Base-by-base conservation (phyloP, 2,797 vertebrate genomes). In the Manis javanica region DNA sequence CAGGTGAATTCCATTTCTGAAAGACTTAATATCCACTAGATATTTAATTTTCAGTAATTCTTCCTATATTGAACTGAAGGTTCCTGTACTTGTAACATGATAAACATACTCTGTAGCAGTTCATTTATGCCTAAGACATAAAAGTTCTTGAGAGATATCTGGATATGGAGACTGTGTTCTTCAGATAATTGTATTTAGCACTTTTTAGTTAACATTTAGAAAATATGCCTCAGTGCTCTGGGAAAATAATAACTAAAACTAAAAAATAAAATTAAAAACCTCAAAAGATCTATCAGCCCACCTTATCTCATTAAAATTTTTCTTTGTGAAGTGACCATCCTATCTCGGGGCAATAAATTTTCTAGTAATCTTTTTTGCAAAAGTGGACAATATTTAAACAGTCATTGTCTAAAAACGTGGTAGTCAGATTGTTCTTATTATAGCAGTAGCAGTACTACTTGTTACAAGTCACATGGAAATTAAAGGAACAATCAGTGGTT, bases 1-100 rank as follows among this genome's bases (percentile, higher is more conserved):
- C 82, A 98, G 82, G 86, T 97, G 97, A 97, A 95, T 98, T 98
- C 81, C 96, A 55, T 95, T 97, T 97, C 75, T 93, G 94, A 71
- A 74, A 95, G 64, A 95, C 64, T 72, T 66, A 87, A 29, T 53
- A 83, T 94, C 37, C 92, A 95, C 87, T 2, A 94, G 37, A 74
- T 46, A 63, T 88, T 90, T 53, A 26, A 34, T 46, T 96, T 96
- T 83, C 74, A 95, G 77, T 71, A 95, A 46, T 21, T 31, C 23
- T 94, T 89, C 24, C 64, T 7, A 72, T 26, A 83, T 83, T 72
- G 7, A 23, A 90, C 74, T 68, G 34, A 85, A 55, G 31, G 2
- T 91, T 84, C 2, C 14, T 81, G 29, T 39, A 64, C 15, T 86
- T 81, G 39, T 82, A 64, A 39, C 78, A 96, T 55, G 29, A 51